Base-by-base conservation (phyloP, 2,113 vertebrate species). In the Gasterosteus nipponicus region DNA sequence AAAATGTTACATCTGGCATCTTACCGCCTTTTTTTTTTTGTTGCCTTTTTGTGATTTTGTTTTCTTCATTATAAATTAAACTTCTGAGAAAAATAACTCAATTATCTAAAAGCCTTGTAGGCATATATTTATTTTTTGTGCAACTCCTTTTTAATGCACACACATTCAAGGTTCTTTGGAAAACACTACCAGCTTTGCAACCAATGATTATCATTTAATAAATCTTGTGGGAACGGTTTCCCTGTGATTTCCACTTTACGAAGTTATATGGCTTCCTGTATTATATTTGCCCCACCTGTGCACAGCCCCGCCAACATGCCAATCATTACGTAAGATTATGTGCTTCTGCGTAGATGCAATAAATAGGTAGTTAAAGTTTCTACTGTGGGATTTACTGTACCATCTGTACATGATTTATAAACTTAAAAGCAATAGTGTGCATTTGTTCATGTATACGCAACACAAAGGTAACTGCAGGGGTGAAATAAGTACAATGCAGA, bases 191-290 rank as follows among this genome's bases (percentile, higher is more conserved):
- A 69, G 66, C 60, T 54, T 69, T 69, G 71, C 56, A 78, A 86
- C 71, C 69, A 84, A 69, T 84, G 70, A 87, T 84, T 89, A 87
- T 83, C 70, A 77, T 89, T 89, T 92, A 77, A 82, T 88, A 77
- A 64, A 77, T 88, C 73, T 79, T 78, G 56, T 39, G 47, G 84
- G 78, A 87, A 39, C 65, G 22, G 66, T 49, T 81, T 79, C 73
- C 58, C 66, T 85, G 72, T 75, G 61, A 74, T 73, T 77, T 83
- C 53, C 75, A 73, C 66, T 77, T 76, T 72, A 72, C 64, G 75
- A 68, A 53, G 46, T 80, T 86, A 80, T 41, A 46, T 69, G 39
- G 83, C 58, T 83, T 81, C 22, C 62, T 80, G 84, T 38, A 26
- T 86, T 74, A 74, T 72, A 80, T 87, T 82, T 74, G 29, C 56